Percentiles rank a stretch among this genome's conserved stretches.
These are phyloP conservation scores for Lepilemur septentrionalis DNA, from an alignment of 2,797 vertebrate genomes.

Conservation along the genomic window DNA sequence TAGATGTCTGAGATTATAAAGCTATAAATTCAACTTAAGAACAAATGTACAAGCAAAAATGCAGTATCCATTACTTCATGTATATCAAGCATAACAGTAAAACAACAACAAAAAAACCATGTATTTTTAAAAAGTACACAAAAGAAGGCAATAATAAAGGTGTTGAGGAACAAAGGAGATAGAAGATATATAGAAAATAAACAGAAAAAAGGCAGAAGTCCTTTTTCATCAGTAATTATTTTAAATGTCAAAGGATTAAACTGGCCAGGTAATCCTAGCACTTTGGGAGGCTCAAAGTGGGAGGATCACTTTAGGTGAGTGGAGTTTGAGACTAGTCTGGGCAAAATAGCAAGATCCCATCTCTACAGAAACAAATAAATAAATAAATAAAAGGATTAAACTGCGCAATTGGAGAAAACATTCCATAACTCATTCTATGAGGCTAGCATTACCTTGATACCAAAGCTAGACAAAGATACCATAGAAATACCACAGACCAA, in stretches of 20 bases:
- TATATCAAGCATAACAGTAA: not conserved
- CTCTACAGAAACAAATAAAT: not conserved
- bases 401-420: not conserved
- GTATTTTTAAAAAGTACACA: not conserved
- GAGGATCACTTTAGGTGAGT: not conserved
- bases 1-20: not conserved
- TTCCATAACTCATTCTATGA: not conserved
- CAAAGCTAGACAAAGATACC: not conserved
- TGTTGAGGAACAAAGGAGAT: not conserved
- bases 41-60: not conserved
- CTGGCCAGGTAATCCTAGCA: not conserved
- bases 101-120: not conserved
- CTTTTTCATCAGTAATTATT: not conserved
- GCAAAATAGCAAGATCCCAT: not conserved
- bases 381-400: not conserved
- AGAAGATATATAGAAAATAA: not conserved
- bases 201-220: not conserved
- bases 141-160: not conserved
- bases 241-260: constrained; percentile 5
- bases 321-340: not conserved
- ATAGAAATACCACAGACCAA: not conserved
- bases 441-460: not conserved
- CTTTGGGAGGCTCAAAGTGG: not conserved
- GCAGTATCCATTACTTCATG: not conserved
- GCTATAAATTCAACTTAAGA: not conserved